These are phyloP conservation scores for Terrapene triunguis DNA, from an alignment of 2,113 vertebrate genomes.

Conservation along the genomic window DNA sequence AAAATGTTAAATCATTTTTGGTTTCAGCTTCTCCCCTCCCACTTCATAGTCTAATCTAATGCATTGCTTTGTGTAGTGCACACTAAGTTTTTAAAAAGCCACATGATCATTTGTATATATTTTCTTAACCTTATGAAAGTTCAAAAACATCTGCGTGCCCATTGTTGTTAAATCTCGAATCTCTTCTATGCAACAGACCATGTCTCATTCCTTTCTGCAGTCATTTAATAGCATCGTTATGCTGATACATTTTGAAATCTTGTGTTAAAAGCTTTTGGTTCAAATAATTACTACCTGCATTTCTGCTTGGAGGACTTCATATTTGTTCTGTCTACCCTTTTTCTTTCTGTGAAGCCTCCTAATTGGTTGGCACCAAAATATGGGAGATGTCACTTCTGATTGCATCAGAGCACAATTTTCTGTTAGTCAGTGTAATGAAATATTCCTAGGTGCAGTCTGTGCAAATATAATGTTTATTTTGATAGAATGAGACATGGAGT, in stretches of 20 bases:
- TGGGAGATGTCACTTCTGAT: conserved; percentile 19
- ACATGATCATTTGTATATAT: not conserved
- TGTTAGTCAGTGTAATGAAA: not conserved
- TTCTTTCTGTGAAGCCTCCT: conserved; percentile 22
- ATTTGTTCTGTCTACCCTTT: not conserved
- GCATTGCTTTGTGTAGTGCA: not conserved
- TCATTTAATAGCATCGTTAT: not conserved
- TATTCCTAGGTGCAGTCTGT: conserved; percentile 3
- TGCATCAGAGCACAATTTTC: conserved; percentile 38
- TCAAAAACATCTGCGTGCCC: not conserved
- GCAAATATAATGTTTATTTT: conserved; percentile 6
- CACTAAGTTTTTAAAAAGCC: not conserved
- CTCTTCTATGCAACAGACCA: not conserved
- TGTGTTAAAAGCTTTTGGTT: conserved; percentile 35
- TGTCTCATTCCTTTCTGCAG: not conserved
- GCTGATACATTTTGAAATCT: conserved; percentile 46
- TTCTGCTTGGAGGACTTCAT: conserved; percentile 30
- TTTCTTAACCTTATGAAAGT: not conserved
- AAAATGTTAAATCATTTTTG: not conserved
- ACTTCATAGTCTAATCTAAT: not conserved
- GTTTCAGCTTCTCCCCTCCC: not conserved
- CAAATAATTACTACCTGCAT: conserved; percentile 52
- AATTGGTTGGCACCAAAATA: conserved; percentile 45
- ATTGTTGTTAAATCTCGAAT: conserved; percentile 2
- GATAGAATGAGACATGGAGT: conserved; percentile 8